Evolutionary conservation across 2,797 vertebrate species (phyloP).

Genomic region (Sebastes steindachneri): DNA sequence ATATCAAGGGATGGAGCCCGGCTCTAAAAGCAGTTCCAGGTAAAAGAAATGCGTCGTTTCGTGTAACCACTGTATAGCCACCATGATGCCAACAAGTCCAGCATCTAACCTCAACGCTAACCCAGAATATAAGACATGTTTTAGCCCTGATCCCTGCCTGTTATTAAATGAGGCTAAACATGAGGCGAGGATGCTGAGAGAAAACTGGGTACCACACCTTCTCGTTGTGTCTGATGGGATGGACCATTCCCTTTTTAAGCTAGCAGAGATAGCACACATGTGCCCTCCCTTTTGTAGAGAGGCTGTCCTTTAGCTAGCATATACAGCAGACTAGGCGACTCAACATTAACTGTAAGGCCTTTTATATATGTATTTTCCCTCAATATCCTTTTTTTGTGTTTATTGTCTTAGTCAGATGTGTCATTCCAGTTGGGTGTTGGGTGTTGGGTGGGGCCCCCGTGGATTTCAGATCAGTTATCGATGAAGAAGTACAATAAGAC

Average conservation of each 20-base stretch:
- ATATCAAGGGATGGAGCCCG: conserved; percentile 85
- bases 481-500: conserved; percentile 1
- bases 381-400: neutral
- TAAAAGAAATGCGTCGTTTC: conserved; percentile 57
- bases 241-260: conserved; percentile 37
- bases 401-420: neutral
- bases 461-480: conserved; percentile 29
- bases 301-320: conserved; percentile 22
- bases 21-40: conserved; percentile 86
- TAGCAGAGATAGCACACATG: conserved; percentile 28
- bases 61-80: neutral
- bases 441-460: conserved; percentile 58
- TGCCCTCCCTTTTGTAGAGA: conserved; percentile 47
- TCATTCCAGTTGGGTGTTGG: conserved; percentile 62
- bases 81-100: conserved; percentile 21
- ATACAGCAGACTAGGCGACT: neutral
- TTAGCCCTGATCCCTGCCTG: too few relatives aligned
- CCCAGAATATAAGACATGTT: neutral
- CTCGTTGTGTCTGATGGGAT: conserved; percentile 13
- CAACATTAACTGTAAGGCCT: neutral
- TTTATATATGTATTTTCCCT: neutral
- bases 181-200: neutral
- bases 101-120: conserved; percentile 15
- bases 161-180: neutral
- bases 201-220: conserved; percentile 53